phyloP scores from a whole-genome alignment of 2,888 invertebrate species.

The Sericinus montela region DNA sequence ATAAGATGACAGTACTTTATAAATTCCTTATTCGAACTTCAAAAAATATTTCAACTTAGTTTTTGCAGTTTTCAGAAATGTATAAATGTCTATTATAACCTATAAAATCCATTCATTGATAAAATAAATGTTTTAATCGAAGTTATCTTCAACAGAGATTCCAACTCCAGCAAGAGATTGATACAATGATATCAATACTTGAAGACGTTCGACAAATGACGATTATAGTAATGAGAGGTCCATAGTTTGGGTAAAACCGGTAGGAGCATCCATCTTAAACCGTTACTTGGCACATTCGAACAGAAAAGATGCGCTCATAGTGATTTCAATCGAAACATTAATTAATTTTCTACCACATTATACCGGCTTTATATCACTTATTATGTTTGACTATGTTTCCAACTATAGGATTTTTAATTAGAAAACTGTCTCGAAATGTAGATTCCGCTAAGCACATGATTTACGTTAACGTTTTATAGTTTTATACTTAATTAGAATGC shows the following conservation, averaged over 20 bases:
- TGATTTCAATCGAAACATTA: slow-evolving; percentile 66
- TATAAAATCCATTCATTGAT: no score
- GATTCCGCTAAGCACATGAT: slow-evolving; percentile 21
- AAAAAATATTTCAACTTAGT: no score
- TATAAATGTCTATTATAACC: no score
- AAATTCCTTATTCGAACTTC: no score
- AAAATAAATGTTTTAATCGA: neutral
- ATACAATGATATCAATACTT: slow-evolving; percentile 12
- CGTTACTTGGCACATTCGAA: slow-evolving; percentile 70
- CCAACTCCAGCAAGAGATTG: neutral
- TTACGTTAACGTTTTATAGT: slow-evolving; percentile 25
- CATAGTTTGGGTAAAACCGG: slow-evolving; percentile 66
- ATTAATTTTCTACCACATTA: slow-evolving; percentile 73
- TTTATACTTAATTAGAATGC: slow-evolving; percentile 24
- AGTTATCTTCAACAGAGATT: neutral
- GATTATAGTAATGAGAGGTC: slow-evolving; percentile 57
- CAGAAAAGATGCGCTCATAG: slow-evolving; percentile 60
- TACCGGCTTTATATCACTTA: slow-evolving; percentile 45
- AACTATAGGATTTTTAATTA: slow-evolving; percentile 28
- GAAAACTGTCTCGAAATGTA: slow-evolving; percentile 22
- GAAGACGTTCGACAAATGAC: slow-evolving; percentile 56
- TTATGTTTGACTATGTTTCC: slow-evolving; percentile 35
- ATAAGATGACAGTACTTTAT: no score
- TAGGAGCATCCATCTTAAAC: slow-evolving; percentile 64
- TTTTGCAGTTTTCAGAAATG: no score